Evolutionary conservation across 2,113 vertebrate species (phyloP).

Genomic region (Cnemophilus loriae): DNA sequence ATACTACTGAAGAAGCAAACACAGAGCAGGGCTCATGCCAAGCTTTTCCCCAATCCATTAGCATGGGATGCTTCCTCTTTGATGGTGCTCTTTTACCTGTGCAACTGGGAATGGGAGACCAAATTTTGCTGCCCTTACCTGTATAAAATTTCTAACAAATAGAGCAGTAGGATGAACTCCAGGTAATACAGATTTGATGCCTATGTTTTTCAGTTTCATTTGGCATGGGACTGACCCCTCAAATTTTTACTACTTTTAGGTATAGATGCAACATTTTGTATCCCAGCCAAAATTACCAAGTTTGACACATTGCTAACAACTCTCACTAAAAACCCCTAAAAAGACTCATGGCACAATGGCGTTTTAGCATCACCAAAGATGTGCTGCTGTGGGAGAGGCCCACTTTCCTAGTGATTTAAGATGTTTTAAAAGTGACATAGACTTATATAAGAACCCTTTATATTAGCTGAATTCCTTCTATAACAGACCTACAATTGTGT

Average conservation of each 20-base stretch:
- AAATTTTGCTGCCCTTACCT: not conserved
- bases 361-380: not conserved
- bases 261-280: not conserved
- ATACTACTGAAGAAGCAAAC: not conserved
- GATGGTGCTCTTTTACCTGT: not conserved
- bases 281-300: not conserved
- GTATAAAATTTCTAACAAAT: not conserved
- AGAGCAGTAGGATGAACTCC: not conserved
- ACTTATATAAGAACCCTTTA: not conserved
- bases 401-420: not conserved
- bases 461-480: not conserved
- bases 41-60: not conserved
- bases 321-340: not conserved
- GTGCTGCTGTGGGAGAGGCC: not conserved
- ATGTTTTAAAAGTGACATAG: not conserved
- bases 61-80: not conserved
- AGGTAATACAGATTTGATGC: not conserved
- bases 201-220: not conserved
- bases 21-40: not conserved
- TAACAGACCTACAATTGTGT: not conserved
- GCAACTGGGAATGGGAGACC: not conserved
- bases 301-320: not conserved
- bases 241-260: not conserved
- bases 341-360: not conserved
- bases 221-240: not conserved